Base-by-base conservation (phyloP, 2,113 vertebrate genomes). In the Phodopus roborovskii region DNA sequence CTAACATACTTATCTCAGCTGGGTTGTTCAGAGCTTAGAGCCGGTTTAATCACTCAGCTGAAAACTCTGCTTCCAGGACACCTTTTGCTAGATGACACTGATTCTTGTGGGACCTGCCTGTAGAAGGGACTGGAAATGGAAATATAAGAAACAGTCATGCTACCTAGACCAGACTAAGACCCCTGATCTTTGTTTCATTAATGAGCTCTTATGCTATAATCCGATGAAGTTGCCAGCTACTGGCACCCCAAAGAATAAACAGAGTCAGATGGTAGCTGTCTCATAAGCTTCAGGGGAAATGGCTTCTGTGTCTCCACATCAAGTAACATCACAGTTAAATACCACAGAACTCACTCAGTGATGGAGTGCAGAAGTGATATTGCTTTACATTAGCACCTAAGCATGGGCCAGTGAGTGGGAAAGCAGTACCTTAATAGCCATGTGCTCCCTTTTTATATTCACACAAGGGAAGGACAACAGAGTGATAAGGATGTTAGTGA, bases 191-290 rank as follows among this genome's bases (percentile, higher is more conserved):
- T 45, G 58, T 48, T 74, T 93, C 94, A 68, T 92, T 50, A 90
- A 10, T 74, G 39, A 81, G 60, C 15, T 75, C 74, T 95, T 90
- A 36, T n/a, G n/a, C 91, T 89, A 4, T 74, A 66, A 78, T 94
- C 91, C 58, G 74, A 88, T 75, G 77, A 92, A 77, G 79, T 20
- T 26, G 45, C 60, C 79, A 85, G 82, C 20, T 66, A 45, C 74
- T 9, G 64, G 87, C 84, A 94, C 85, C 66, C 75, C 62, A 39
- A 78, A 85, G 91, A 78, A 78, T n/a, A 91, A 93, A 78, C 17
- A 15, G 75, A 88, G 94, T 94, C 62, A 39, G 92, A 91, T 97
- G 89, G 92, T n/a, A 12, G 19, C 86, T 75, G 75, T 73, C 90
- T 85, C 74, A 81, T 75, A 66, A 77, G 87, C 36, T 95, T 95